Percentiles rank a stretch among this genome's conserved stretches.
These are phyloP conservation scores for Drosophila tropicalis DNA, from an alignment of 1,140 invertebrate genomes.

Conservation along the genomic window DNA sequence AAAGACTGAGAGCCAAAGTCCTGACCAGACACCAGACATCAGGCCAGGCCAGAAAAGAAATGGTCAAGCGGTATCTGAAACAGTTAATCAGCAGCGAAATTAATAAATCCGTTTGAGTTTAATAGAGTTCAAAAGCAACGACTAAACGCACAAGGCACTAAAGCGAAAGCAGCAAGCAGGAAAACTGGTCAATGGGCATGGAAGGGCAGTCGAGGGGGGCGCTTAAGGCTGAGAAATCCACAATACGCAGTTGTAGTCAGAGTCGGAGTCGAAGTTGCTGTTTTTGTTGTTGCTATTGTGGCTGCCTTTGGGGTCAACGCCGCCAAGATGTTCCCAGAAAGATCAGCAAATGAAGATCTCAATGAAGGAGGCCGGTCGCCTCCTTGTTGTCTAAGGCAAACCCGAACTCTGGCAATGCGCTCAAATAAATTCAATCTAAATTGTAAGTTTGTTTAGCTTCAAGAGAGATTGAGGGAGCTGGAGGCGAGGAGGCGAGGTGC, in stretches of 20 bases:
- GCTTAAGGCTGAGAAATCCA: background rate
- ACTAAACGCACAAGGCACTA: constrained; percentile 20
- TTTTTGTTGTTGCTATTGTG: constrained; percentile 2
- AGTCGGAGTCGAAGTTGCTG: background rate
- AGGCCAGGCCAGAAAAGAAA: constrained; percentile 24
- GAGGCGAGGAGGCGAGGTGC: constrained; percentile 25
- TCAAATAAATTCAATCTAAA: constrained; percentile 83
- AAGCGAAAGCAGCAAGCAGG: constrained; percentile 25
- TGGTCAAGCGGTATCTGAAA: constrained; percentile 75
- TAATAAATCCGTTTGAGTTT: constrained; percentile 79
- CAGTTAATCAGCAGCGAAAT: constrained; percentile 80
- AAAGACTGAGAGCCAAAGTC: constrained; percentile 20
- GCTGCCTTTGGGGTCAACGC: constrained; percentile 75
- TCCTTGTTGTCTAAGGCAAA: constrained; percentile 65
- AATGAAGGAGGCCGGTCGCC: constrained; percentile 50
- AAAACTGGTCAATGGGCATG: constrained; percentile 40
- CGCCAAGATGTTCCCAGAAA: constrained; percentile 81
- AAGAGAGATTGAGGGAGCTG: constrained; percentile 29
- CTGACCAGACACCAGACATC: constrained; percentile 19
- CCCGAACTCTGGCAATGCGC: constrained; percentile 51
- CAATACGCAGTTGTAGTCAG: constrained; percentile 25
- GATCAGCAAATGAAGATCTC: constrained; percentile 82
- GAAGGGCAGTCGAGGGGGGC: background rate
- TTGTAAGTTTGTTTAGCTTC: constrained; percentile 80
- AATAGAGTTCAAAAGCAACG: constrained; percentile 77